Percentiles rank a stretch among this genome's conserved stretches.
These are phyloP conservation scores for Ips nitidus DNA, from an alignment of 1,140 invertebrate species.

Conservation along the genomic window DNA sequence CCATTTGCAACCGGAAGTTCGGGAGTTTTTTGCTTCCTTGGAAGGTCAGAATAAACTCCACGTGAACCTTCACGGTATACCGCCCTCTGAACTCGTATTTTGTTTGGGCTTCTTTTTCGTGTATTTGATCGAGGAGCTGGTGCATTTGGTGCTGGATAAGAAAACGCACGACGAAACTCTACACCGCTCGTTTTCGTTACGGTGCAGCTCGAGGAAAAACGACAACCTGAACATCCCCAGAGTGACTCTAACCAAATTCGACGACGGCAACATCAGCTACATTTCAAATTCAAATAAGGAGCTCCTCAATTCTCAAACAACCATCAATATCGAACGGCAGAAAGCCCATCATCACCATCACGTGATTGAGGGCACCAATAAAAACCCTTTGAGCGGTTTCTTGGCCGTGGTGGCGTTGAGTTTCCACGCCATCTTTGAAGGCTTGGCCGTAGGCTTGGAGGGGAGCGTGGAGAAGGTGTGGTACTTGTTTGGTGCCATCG, in stretches of 20 bases:
- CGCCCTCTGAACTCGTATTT: conserved; percentile 67
- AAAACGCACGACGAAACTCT: conserved; percentile 57
- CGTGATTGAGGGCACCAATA: conserved; percentile 40
- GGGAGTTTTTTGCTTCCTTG: conserved; percentile 57
- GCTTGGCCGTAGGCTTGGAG: conserved; percentile 77
- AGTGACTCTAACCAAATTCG: conserved; percentile 47
- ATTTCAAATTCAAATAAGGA: conserved; percentile 47
- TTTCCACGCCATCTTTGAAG: conserved; percentile 82
- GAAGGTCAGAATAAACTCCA: conserved; percentile 47
- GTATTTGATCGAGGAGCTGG: conserved; percentile 71
- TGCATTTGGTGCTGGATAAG: conserved; percentile 61
- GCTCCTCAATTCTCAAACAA: conserved; percentile 43
- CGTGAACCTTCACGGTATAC: conserved; percentile 51
- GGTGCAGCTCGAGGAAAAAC: conserved; percentile 52
- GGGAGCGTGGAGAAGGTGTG: conserved; percentile 62
- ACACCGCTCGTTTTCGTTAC: conserved; percentile 60
- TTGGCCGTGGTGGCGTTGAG: conserved; percentile 74
- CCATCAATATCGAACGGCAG: conserved; percentile 36
- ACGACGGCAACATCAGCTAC: conserved; percentile 45
- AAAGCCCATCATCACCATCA: conserved; percentile 38
- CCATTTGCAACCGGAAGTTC: conserved; percentile 76
- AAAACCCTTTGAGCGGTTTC: conserved; percentile 60
- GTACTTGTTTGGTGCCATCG: conserved; percentile 76
- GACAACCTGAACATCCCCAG: conserved; percentile 47
- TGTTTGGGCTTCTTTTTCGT: conserved; percentile 74